Conservation (phyloP, 2,797 vertebrate species). For the Leuciscus waleckii region DNA sequence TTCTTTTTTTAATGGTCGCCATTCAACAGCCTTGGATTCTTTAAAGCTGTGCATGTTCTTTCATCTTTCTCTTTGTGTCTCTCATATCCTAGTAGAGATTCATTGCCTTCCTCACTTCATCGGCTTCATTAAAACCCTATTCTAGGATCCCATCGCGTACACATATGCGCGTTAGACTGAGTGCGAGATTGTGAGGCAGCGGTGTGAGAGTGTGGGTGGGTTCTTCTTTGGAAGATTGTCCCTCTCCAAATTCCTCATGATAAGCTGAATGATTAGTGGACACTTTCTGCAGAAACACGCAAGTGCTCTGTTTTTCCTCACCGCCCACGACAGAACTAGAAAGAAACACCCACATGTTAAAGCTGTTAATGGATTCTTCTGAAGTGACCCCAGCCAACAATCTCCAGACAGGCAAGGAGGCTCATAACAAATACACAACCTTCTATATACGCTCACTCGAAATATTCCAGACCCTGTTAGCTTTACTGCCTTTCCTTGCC, state of each 20-base stretch:
- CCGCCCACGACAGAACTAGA: slow-evolving; percentile 36
- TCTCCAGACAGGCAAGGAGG: slow-evolving; percentile 24
- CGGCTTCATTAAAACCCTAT: slow-evolving; percentile 18
- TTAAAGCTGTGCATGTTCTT: background rate
- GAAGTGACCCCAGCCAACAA: slow-evolving; percentile 36
- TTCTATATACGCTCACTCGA: background rate
- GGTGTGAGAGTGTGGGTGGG: slow-evolving; percentile 44
- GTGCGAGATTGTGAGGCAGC: slow-evolving; percentile 1
- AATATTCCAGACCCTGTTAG: background rate
- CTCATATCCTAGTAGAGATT: background rate
- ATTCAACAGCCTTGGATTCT: background rate
- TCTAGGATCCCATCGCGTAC: background rate
- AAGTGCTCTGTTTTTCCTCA: slow-evolving; percentile 37
- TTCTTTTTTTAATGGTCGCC: background rate
- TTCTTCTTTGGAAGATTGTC: slow-evolving; percentile 38
- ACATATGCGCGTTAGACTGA: background rate
- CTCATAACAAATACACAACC: background rate
- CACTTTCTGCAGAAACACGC: slow-evolving; percentile 35
- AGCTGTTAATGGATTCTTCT: slow-evolving; percentile 44
- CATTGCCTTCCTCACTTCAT: slow-evolving; percentile 8
- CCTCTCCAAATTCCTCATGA: slow-evolving; percentile 47
- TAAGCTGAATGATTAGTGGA: slow-evolving; percentile 55
- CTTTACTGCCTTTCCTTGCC: background rate
- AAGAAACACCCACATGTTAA: slow-evolving; percentile 46
- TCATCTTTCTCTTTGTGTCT: slow-evolving; percentile 2